Conservation (phyloP, 2,797 vertebrate species). For the Oreochromis grahami region DNA sequence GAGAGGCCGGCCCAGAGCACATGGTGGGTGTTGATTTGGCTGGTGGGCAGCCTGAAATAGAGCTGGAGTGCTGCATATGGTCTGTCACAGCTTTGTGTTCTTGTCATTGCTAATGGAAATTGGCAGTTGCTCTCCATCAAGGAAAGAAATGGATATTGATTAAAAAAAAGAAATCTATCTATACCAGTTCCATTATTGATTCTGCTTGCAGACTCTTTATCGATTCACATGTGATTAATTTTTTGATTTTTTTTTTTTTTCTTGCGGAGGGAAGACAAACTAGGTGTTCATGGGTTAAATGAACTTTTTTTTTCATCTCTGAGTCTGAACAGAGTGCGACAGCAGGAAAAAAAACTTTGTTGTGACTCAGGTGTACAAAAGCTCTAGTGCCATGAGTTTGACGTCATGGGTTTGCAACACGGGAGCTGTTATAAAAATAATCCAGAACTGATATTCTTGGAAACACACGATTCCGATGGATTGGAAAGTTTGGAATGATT, state of each 20-base stretch:
- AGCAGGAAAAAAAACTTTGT: neutral
- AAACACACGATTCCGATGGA: neutral
- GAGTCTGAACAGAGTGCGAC: neutral
- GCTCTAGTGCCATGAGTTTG: neutral
- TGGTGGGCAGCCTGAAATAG: constrained; percentile 46
- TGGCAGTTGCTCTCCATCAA: constrained; percentile 3
- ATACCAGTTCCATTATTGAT: neutral
- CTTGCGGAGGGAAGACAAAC: neutral
- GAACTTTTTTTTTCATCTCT: neutral
- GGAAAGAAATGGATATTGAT: neutral
- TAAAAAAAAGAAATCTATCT: neutral
- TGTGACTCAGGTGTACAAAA: neutral
- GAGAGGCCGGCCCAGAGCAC: constrained; percentile 42
- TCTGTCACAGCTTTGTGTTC: constrained; percentile 32
- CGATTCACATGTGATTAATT: neutral
- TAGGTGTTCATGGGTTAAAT: accelerated
- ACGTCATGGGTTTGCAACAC: neutral
- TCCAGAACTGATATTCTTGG: neutral
- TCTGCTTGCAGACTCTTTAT: neutral
- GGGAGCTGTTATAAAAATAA: neutral
- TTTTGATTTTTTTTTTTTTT: neutral
- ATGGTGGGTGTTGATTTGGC: constrained; percentile 60
- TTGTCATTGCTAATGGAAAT: constrained; percentile 37
- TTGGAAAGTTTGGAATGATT: neutral
- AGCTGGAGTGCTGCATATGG: constrained; percentile 45